A percentile compares a stretch with the other conserved stretches of the same genome.
Evolutionary conservation across 1,140 invertebrate species (phyloP).

Genomic region (Tetraneura akinire): DNA sequence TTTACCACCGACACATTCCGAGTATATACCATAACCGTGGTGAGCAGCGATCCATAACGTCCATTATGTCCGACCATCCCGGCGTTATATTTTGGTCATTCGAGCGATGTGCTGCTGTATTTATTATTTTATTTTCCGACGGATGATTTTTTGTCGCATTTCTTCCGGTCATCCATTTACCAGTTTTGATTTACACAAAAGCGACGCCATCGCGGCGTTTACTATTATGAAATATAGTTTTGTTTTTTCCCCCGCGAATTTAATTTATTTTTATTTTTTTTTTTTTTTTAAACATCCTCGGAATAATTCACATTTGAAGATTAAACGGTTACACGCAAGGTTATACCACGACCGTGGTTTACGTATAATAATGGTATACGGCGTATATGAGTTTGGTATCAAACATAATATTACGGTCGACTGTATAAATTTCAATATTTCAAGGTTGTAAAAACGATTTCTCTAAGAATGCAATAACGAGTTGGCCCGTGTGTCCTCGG

Average conservation of each 20-base stretch:
- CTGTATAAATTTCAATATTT: too few species aligned
- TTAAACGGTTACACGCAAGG: too few species aligned
- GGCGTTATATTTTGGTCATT: not conserved
- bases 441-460: too few species aligned
- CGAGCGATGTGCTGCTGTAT: not conserved
- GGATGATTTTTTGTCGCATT: not conserved
- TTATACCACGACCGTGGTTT: too few species aligned
- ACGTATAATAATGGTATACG: too few species aligned
- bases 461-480: too few species aligned
- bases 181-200: conserved; percentile 24
- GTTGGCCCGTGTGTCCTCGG: too few species aligned
- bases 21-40: too few species aligned
- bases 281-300: not conserved
- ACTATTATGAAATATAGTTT: not conserved
- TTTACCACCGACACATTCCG: too few species aligned
- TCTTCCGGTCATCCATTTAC: not conserved
- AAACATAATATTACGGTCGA: too few species aligned
- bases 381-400: too few species aligned
- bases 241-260: not conserved
- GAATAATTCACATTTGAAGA: not conserved
- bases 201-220: not conserved
- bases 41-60: not conserved
- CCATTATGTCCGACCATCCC: not conserved
- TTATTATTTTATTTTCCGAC: not conserved
- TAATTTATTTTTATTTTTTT: not conserved